Evolutionary conservation across 2,797 vertebrate species (phyloP), one percentile per base, ranked within the genome.

Genomic region (Eulemur coronatus): DNA sequence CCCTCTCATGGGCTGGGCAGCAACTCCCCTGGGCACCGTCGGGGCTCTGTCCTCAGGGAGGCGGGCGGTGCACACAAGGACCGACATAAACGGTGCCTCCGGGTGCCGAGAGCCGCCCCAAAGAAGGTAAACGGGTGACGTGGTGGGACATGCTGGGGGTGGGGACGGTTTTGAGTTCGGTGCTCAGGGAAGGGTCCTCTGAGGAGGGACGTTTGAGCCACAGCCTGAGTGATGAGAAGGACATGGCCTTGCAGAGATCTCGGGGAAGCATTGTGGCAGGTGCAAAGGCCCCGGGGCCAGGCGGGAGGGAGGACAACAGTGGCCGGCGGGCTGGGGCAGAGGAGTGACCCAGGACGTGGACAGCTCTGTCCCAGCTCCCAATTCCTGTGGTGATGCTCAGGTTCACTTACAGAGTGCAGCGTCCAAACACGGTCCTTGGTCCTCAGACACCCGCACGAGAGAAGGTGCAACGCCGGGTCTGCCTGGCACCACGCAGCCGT

Each of bases 81-180:
- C 59, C 52, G 9, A 0, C 50, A 4, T 4, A 20, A 1, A 1
- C 0, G 1, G 0, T 3, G 24, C 11, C 30, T 24, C 7, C 3
- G 1, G 41, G 48, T 22, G 5, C 69, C 41, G 30, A 89, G 4
- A 24, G 17, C 46, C 8, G 30, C 13, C 7, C 24, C 33, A 1
- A 33, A 75, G 52, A 17, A 11, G 33, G 3, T 28, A 11, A 38
- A 14, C 0, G 14, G 8, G 30, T 5, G 55, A 0, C 0, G 0
- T 0, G 22, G 30, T 4, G 13, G 15, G 13, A 38, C n/a, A 30
- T 2, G 33, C 13, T 67, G n/a, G 52, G 35, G 10, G 18, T 5
- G 2, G 84, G 50, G 28, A 13, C 38, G 15, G 33, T 18, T 46
- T 48, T 33, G 33, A 63, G 46, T 10, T 15, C 5, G 17, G 12